Evolutionary conservation across 1,140 invertebrate species (phyloP).

Genomic region (Ostrea edulis): DNA sequence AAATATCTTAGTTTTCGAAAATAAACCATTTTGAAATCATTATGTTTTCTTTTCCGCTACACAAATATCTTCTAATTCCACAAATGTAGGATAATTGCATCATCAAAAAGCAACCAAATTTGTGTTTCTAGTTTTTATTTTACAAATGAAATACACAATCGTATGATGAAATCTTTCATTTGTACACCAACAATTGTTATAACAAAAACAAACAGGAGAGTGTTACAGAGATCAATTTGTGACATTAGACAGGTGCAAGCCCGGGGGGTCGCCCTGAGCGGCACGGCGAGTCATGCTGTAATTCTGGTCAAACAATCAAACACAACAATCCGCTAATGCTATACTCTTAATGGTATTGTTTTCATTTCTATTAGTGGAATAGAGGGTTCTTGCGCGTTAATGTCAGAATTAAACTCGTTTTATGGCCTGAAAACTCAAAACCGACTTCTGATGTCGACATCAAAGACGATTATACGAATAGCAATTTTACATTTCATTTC

Average conservation of each 20-base stretch:
- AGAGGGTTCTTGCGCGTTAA: neutral
- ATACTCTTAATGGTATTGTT: slow-evolving; percentile 10
- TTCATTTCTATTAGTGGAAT: slow-evolving; percentile 7
- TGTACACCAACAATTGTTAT: slow-evolving; percentile 31
- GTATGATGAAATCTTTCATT: slow-evolving; percentile 8
- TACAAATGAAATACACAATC: slow-evolving; percentile 37
- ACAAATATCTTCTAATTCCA: neutral
- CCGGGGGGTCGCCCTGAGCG: neutral
- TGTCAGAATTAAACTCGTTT: slow-evolving; percentile 25
- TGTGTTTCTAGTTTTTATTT: slow-evolving; percentile 13
- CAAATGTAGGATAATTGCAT: neutral
- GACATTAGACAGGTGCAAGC: neutral
- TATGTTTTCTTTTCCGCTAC: too few relatives aligned
- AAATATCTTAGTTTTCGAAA: too few relatives aligned
- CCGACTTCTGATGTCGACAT: neutral
- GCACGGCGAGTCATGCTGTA: neutral
- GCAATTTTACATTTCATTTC: slow-evolving; percentile 2
- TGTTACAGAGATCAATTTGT: neutral
- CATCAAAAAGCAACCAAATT: neutral
- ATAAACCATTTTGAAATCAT: too few relatives aligned
- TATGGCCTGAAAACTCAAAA: slow-evolving; percentile 4
- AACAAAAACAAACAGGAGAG: slow-evolving; percentile 15
- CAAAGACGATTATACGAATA: slow-evolving; percentile 15
- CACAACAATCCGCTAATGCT: slow-evolving; percentile 13
- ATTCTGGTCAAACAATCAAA: slow-evolving; percentile 10